Evolutionary conservation across 2,113 vertebrate genomes (phyloP).

Genomic region (Amazona guildingii): DNA sequence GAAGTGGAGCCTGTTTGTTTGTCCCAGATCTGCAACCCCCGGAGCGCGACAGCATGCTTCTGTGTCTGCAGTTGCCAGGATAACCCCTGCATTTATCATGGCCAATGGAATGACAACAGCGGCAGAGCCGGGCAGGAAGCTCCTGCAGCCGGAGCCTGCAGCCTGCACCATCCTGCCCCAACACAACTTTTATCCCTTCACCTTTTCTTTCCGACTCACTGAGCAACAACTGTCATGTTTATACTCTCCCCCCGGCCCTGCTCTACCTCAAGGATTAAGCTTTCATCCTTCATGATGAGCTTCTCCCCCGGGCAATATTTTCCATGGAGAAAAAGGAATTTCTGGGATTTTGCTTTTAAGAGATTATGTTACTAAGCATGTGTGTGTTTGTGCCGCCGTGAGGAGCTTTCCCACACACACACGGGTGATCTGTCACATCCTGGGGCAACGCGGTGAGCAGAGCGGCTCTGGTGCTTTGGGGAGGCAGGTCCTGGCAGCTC

Average conservation of each 20-base stretch:
- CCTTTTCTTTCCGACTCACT: not conserved
- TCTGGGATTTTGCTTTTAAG: conserved; percentile 65
- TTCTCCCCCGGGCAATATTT: conserved; percentile 60
- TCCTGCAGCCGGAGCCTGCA: not conserved
- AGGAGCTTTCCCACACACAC: not conserved
- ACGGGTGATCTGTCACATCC: not conserved
- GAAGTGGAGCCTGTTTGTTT: not conserved
- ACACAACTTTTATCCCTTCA: not conserved
- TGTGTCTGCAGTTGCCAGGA: not conserved
- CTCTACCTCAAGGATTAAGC: conserved; percentile 67
- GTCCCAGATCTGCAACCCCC: not conserved
- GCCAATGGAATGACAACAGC: fast-evolving
- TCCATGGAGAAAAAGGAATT: conserved; percentile 58
- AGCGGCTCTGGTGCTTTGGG: not conserved
- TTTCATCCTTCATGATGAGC: conserved; percentile 56
- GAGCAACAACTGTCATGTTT: conserved; percentile 49
- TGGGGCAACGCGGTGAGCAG: not conserved
- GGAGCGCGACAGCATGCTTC: not conserved
- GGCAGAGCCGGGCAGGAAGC: not conserved
- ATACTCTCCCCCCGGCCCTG: not conserved
- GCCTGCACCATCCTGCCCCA: not conserved
- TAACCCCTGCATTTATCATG: fast-evolving
- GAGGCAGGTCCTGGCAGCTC: not conserved
- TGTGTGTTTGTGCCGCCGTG: not conserved
- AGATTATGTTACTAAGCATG: conserved; percentile 54